Conservation (phyloP, 2,113 vertebrate genomes). For the Circaetus gallicus region DNA sequence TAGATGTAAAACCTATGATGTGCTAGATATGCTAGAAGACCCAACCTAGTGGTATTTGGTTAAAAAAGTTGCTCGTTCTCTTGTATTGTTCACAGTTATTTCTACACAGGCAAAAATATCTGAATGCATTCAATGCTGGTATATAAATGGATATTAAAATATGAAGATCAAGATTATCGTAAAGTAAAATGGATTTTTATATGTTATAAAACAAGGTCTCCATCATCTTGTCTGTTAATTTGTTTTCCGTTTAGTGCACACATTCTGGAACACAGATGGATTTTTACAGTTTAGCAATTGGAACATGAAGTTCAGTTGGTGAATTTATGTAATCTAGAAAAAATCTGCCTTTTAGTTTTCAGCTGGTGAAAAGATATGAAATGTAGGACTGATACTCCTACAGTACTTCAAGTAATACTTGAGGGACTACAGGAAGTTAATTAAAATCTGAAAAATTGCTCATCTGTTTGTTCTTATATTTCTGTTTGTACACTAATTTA, state of each 20-base stretch:
- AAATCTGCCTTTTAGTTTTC: not conserved
- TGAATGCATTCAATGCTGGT: not conserved
- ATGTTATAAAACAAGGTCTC: not conserved
- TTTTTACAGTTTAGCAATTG: not conserved
- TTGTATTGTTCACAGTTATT: not conserved
- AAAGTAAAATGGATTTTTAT: not conserved
- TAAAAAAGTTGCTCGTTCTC: not conserved
- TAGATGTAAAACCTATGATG: not conserved
- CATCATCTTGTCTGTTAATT: not conserved
- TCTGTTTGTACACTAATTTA: not conserved
- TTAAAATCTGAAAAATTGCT: not conserved
- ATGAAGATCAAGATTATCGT: not conserved
- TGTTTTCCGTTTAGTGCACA: not conserved
- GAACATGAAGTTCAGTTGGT: not conserved
- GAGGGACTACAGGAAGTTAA: not conserved
- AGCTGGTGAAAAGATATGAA: not conserved
- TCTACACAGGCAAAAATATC: not conserved
- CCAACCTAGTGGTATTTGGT: not conserved
- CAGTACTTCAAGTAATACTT: not conserved
- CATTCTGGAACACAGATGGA: not conserved
- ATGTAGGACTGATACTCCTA: not conserved
- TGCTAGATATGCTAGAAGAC: not conserved
- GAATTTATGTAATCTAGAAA: not conserved
- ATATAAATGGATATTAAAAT: not conserved
- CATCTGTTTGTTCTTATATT: not conserved